These are phyloP conservation scores for Marronus borbonicus DNA, from an alignment of 2,888 invertebrate genomes.

Conservation along the genomic window DNA sequence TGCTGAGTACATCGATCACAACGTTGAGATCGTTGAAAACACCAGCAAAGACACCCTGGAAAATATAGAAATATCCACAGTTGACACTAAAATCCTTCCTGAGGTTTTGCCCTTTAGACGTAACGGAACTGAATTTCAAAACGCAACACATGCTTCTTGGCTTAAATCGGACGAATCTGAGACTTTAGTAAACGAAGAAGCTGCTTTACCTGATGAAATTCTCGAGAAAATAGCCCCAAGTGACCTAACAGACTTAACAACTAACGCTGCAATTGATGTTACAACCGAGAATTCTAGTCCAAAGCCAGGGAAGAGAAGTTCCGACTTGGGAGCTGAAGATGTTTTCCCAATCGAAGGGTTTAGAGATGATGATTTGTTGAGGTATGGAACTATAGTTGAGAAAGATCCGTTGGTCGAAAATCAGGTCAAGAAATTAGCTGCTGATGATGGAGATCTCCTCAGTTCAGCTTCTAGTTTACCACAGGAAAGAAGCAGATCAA, in stretches of 20 bases:
- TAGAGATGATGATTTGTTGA: conserved; percentile 41
- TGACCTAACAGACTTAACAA: conserved; percentile 56
- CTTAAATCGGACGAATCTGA: conserved; percentile 59
- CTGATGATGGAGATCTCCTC: conserved; percentile 43
- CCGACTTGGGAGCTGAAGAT: conserved; percentile 18
- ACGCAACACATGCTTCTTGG: conserved; percentile 63
- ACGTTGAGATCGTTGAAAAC: conserved; percentile 40
- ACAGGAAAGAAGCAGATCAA: conserved; percentile 48
- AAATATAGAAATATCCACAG: conserved; percentile 20
- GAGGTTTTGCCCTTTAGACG: conserved; percentile 62
- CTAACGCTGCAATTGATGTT: conserved; percentile 20
- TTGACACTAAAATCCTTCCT: conserved; percentile 62
- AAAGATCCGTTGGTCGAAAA: conserved; percentile 54
- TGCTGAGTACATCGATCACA: conserved; percentile 52
- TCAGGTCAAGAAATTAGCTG: conserved; percentile 52
- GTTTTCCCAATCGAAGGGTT: conserved; percentile 26
- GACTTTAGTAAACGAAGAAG: conserved; percentile 59
- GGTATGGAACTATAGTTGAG: conserved; percentile 53
- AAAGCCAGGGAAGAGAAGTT: conserved; percentile 28
- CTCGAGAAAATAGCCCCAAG: conserved; percentile 60
- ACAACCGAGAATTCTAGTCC: conserved; percentile 19
- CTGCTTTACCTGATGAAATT: conserved; percentile 61
- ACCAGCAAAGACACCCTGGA: conserved; percentile 19
- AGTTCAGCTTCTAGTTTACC: conserved; percentile 13
- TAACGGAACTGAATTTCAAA: conserved; percentile 57